Evolutionary conservation across 1,140 invertebrate species (phyloP).

Genomic region (Tetraneura akinire): DNA sequence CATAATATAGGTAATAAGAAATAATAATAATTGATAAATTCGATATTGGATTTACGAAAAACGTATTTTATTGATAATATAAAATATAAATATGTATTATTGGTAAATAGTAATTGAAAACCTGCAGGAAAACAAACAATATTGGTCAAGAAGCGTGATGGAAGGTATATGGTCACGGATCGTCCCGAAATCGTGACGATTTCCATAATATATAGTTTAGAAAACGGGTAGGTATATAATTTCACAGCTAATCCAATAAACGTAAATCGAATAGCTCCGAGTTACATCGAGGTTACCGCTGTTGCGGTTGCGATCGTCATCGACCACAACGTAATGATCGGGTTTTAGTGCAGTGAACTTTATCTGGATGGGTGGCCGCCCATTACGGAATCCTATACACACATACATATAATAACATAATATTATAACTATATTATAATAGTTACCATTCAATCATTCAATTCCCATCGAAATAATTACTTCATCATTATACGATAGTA

Average conservation of each 20-base stretch:
- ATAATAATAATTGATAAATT: too few relatives aligned
- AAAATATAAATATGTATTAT: neutral
- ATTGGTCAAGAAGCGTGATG: neutral
- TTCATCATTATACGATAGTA: neutral
- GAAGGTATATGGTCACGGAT: neutral
- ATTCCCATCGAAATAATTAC: slow-evolving; percentile 9
- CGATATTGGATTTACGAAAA: neutral
- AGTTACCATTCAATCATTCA: slow-evolving; percentile 11
- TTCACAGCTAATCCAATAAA: slow-evolving; percentile 41
- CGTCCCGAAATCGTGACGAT: slow-evolving; percentile 24
- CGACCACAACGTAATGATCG: slow-evolving; percentile 22
- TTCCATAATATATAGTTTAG: neutral
- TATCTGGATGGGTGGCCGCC: slow-evolving; percentile 42
- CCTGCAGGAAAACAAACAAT: slow-evolving; percentile 3
- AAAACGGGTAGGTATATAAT: neutral
- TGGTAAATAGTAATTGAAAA: slow-evolving; percentile 11
- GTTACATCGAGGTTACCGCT: slow-evolving; percentile 19
- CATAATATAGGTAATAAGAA: too few relatives aligned
- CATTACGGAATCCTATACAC: slow-evolving; percentile 1
- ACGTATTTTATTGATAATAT: too few relatives aligned
- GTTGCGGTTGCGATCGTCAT: slow-evolving; percentile 10
- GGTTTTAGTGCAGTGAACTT: slow-evolving; percentile 45
- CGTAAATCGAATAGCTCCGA: slow-evolving; percentile 17
- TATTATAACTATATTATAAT: too few relatives aligned
- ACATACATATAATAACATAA: neutral